Evolutionary conservation across 2,888 invertebrate genomes (phyloP).

Genomic region (Caenorhabditis sp.): DNA sequence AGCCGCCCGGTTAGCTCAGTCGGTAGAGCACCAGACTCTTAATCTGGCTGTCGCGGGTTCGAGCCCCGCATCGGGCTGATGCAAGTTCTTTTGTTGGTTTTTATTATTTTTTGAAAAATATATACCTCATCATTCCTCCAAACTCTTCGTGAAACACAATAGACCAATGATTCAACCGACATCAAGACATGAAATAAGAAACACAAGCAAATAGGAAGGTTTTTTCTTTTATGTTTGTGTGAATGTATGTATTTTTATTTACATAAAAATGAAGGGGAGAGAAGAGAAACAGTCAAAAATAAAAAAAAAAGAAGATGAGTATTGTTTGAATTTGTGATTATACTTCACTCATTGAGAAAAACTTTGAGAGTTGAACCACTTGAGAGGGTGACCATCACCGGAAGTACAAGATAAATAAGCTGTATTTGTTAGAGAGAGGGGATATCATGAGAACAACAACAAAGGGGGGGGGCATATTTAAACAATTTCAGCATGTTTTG

Average conservation of each 20-base stretch:
- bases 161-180: constrained; percentile 29
- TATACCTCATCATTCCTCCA: constrained; percentile 35
- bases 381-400: constrained; percentile 8
- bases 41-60: constrained; percentile 69
- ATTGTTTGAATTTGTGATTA: constrained; percentile 8
- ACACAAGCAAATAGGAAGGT: background rate
- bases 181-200: constrained; percentile 9
- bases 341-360: background rate
- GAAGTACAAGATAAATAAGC: constrained; percentile 2
- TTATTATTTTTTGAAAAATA: background rate
- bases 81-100: constrained; percentile 7
- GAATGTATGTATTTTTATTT: background rate
- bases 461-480: constrained; percentile 11
- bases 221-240: background rate
- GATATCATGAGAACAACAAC: background rate
- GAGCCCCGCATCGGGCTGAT: constrained; percentile 67
- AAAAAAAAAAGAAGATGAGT: background rate
- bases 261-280: background rate
- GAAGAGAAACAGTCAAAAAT: background rate
- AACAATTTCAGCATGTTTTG: constrained; percentile 50
- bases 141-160: constrained; percentile 20
- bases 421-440: background rate
- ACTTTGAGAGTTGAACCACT: constrained; percentile 1
- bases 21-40: constrained; percentile 70
- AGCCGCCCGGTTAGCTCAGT: constrained; percentile 66